phyloP scores from a whole-genome alignment of 1,140 invertebrate species.

The Penaeus indicus region DNA sequence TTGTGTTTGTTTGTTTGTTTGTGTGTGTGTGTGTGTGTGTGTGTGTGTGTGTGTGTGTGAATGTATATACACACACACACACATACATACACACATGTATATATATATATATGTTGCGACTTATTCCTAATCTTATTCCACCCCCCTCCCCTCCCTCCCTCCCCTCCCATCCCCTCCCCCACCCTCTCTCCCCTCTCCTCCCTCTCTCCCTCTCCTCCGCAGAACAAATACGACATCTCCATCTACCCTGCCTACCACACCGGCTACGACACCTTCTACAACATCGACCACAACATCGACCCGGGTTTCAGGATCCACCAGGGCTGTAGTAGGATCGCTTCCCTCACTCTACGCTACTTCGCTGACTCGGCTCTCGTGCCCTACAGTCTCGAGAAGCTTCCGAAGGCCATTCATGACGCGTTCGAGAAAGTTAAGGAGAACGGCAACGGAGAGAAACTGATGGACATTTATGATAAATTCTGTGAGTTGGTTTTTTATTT shows the following conservation, averaged over 20 bases:
- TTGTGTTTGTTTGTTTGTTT: no score
- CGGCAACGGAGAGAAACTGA: neutral
- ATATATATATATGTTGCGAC: no score
- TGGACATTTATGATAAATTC: constrained; percentile 46
- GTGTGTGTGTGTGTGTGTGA: no score
- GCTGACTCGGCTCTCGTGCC: constrained; percentile 44
- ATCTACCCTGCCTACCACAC: constrained; percentile 66
- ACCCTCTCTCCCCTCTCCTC: neutral
- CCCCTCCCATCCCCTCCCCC: neutral
- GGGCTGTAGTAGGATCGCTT: constrained; percentile 65
- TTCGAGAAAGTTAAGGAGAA: constrained; percentile 12
- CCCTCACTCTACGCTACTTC: constrained; percentile 35
- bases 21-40: no score
- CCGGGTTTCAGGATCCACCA: constrained; percentile 62
- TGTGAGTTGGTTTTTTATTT: constrained; percentile 18
- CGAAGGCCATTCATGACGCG: neutral
- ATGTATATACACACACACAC: no score
- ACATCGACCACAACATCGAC: constrained; percentile 52
- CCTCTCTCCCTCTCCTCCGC: neutral
- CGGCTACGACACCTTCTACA: constrained; percentile 65
- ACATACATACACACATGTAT: no score
- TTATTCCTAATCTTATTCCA: no score
- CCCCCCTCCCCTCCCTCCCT: no score
- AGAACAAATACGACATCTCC: constrained; percentile 47
- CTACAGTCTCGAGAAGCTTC: constrained; percentile 39